These are phyloP conservation scores for Pediacus dermestoides DNA, from an alignment of 2,888 invertebrate species.

Conservation along the genomic window DNA sequence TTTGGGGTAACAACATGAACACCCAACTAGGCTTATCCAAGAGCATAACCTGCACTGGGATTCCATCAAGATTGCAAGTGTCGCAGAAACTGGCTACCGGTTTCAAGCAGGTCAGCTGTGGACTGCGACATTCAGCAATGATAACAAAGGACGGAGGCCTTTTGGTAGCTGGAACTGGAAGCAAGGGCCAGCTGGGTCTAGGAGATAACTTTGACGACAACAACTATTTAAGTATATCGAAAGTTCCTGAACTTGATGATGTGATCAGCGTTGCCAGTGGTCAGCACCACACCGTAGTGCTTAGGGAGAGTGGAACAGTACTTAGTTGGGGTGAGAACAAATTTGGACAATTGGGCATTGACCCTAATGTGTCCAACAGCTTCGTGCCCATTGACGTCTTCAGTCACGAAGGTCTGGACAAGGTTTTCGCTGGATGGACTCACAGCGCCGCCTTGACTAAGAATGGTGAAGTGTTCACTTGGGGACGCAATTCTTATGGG, in stretches of 20 bases:
- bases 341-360: constrained; percentile 70
- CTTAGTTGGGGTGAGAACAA: constrained; percentile 83
- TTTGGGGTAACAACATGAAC: constrained; percentile 80
- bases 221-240: constrained; percentile 49
- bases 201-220: constrained; percentile 49
- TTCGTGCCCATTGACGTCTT: constrained; percentile 56
- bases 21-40: constrained; percentile 68
- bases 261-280: constrained; percentile 71
- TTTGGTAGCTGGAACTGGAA: constrained; percentile 63
- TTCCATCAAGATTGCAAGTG: constrained; percentile 47
- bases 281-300: constrained; percentile 71
- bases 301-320: constrained; percentile 56
- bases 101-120: constrained; percentile 61
- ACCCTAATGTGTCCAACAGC: constrained; percentile 53
- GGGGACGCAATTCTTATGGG: constrained; percentile 80
- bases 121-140: constrained; percentile 65
- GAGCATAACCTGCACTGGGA: constrained; percentile 48
- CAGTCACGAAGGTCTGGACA: constrained; percentile 55
- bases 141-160: constrained; percentile 61
- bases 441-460: constrained; percentile 65
- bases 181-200: constrained; percentile 66
- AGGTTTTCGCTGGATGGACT: constrained; percentile 73
- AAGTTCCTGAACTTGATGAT: constrained; percentile 56
- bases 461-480: constrained; percentile 62
- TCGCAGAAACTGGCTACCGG: constrained; percentile 51